Conservation (phyloP, 1,140 invertebrate genomes). For the Propsilocerus akamusi region DNA sequence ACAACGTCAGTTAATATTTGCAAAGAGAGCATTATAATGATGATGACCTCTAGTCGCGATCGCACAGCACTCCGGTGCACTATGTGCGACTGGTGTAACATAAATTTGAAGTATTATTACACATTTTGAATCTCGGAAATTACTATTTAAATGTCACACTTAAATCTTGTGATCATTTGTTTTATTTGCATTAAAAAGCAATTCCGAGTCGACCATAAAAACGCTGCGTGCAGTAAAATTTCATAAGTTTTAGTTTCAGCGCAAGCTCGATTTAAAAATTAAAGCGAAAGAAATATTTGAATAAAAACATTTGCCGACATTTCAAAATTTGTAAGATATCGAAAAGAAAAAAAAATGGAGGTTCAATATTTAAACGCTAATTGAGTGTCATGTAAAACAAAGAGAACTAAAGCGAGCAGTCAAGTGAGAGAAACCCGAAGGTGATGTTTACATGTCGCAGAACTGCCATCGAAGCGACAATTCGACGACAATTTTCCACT, state of each 20-base stretch:
- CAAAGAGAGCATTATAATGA: too few species aligned
- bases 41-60: not conserved
- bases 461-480: too few species aligned
- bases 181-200: not conserved
- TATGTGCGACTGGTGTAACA: not conserved
- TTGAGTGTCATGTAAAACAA: not conserved
- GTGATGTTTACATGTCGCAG: too few species aligned
- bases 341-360: not conserved
- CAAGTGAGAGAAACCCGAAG: not conserved
- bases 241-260: not conserved
- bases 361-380: not conserved
- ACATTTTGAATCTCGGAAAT: not conserved
- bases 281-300: too few species aligned
- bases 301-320: too few species aligned
- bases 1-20: too few species aligned
- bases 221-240: not conserved
- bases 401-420: not conserved
- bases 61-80: not conserved
- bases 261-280: too few species aligned
- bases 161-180: not conserved
- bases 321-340: too few species aligned
- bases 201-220: not conserved
- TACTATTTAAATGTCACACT: slow-evolving; percentile 2
- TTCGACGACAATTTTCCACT: too few species aligned
- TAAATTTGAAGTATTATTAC: not conserved